Conservation (phyloP, 2,888 invertebrate genomes). For the Fragum sueziense region DNA sequence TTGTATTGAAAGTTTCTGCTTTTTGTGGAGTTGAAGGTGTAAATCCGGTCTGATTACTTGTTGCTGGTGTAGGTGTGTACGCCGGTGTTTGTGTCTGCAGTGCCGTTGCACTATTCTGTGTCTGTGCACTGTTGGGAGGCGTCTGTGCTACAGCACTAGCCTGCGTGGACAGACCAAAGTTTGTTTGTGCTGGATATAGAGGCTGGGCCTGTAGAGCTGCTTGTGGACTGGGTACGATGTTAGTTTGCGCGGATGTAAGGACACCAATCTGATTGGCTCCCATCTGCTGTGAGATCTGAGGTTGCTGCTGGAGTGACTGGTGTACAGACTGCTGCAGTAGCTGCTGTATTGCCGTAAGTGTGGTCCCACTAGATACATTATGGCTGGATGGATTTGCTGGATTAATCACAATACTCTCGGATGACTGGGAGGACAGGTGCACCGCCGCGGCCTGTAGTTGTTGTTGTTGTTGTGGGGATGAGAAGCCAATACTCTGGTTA, state of each 20-base stretch:
- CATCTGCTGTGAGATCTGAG: conserved; percentile 22
- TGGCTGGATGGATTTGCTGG: neutral
- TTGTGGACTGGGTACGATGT: conserved; percentile 13
- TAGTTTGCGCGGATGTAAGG: neutral
- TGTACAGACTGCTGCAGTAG: conserved; percentile 21
- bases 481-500: neutral
- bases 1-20: neutral
- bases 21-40: neutral
- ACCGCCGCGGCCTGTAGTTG: neutral
- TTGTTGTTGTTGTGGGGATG: neutral
- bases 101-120: neutral
- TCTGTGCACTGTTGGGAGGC: too few relatives aligned
- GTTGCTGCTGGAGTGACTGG: conserved; percentile 18
- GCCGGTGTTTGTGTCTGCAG: neutral
- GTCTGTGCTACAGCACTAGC: neutral
- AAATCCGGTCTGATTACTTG: neutral
- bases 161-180: neutral
- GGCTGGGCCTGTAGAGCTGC: conserved; percentile 15
- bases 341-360: conserved; percentile 2
- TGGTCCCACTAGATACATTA: neutral
- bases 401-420: conserved; percentile 12
- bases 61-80: neutral
- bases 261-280: conserved; percentile 17
- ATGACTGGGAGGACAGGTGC: neutral
- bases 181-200: neutral